Evolutionary conservation across 2,113 vertebrate species (phyloP).

Genomic region (Bolborhynchus lineola): DNA sequence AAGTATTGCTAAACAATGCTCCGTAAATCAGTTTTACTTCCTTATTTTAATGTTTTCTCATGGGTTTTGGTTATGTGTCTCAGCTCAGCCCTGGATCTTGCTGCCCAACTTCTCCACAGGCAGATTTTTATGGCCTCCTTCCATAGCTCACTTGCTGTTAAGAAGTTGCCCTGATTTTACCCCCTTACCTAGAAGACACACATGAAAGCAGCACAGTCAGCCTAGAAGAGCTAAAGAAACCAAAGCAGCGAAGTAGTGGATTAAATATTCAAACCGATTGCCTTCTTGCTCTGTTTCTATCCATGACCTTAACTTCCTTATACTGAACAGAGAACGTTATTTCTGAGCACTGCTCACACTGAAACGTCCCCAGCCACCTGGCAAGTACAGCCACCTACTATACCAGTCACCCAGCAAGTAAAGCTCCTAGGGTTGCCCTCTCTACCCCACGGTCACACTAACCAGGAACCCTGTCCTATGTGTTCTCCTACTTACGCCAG

Average conservation of each 20-base stretch:
- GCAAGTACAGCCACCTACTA: neutral
- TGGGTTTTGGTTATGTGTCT: neutral
- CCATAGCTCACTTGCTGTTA: neutral
- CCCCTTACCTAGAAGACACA: neutral
- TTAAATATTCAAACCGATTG: neutral
- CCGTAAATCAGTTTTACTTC: constrained; percentile 26
- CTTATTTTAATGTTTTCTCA: neutral
- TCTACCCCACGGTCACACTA: neutral
- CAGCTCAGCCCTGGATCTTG: neutral
- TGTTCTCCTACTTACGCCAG: neutral
- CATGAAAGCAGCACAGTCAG: neutral
- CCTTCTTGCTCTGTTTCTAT: neutral
- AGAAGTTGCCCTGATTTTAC: neutral
- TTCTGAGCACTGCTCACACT: neutral
- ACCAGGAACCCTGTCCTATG: neutral
- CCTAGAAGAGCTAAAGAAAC: neutral
- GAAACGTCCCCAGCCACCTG: neutral
- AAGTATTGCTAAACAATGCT: neutral
- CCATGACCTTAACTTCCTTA: neutral
- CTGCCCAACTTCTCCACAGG: neutral
- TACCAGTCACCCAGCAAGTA: fast-evolving
- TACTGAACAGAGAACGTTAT: neutral
- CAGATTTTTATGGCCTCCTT: neutral
- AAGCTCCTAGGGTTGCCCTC: neutral
- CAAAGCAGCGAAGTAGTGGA: neutral